phyloP scores from a whole-genome alignment of 2,113 vertebrate species.

The Lamprologus speciosus region DNA sequence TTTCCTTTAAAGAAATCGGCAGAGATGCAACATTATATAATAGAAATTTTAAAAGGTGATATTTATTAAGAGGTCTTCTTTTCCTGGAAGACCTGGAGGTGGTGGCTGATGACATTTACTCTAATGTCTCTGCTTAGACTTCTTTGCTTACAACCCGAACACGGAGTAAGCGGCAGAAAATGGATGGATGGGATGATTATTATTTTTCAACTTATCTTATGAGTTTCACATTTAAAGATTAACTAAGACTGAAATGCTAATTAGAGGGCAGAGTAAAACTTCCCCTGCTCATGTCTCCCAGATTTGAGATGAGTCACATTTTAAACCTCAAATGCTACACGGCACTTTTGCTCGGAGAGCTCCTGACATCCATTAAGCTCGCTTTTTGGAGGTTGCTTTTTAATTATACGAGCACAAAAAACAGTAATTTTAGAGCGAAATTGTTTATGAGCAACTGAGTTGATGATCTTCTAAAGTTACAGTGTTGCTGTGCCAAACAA shows the following conservation, averaged over 20 bases:
- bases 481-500: neutral
- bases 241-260: neutral
- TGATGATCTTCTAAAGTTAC: neutral
- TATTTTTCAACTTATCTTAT: neutral
- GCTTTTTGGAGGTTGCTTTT: neutral
- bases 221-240: neutral
- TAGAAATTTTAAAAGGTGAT: neutral
- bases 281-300: constrained; percentile 12
- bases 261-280: neutral
- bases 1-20: neutral
- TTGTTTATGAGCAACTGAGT: neutral
- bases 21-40: accelerated
- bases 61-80: accelerated
- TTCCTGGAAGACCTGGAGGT: neutral
- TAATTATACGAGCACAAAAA: accelerated
- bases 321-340: neutral
- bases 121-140: neutral
- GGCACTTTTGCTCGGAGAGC: neutral
- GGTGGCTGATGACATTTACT: neutral
- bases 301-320: constrained; percentile 19
- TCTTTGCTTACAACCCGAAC: neutral
- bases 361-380: neutral
- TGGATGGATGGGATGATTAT: neutral
- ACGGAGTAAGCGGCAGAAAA: accelerated
- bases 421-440: neutral